Base-by-base conservation (phyloP, 2,888 invertebrate species). In the Nemotelus nigrinus region DNA sequence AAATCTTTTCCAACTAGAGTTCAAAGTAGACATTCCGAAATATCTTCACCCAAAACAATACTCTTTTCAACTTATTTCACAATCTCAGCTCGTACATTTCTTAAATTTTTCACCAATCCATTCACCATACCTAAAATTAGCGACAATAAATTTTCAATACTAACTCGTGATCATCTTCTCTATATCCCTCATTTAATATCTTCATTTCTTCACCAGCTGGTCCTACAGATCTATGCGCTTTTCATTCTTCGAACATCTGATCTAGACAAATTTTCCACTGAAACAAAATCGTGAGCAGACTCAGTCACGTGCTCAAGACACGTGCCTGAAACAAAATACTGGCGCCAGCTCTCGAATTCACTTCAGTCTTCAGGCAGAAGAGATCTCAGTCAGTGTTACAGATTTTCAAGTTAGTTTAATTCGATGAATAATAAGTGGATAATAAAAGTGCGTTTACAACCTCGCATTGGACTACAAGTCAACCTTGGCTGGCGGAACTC, bases 401-500 rank as follows among this genome's bases (percentile, higher is more conserved):
- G 55, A 55, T 50, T 41, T 41, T 53, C 8, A 65, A 25, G 0
- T 25, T 25, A 25, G 25, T 25, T 53, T 50, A 68, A 68, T 39
- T 50, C 48, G 53, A n/a, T 68, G 50, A 53, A 50, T 50, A 55
- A 3, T 53, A 70, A 70, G 53, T 70, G 44, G 10, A 43, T 25
- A 0, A 25, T 25, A 53, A 55, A 53, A 70, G 55, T 70, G 53
- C 53, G 53, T 43, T 55, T 47, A 57, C 41, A 53, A 43, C 70
- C 53, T 50, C 47, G 25, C 25, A 25, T 41, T 68, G 3, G 70
- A 8, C 7, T 2, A 70, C n/a, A 47, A 43, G 70, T 53, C 70
- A 70, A 43, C 70, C 70, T 70, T 70, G 70, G 53, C 44, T 70
- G 70, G 70, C 70, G 70, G 70, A 70, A 70, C 70, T 70, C 70